Conservation (phyloP, 2,113 vertebrate species). For the Podarcis raffonei region DNA sequence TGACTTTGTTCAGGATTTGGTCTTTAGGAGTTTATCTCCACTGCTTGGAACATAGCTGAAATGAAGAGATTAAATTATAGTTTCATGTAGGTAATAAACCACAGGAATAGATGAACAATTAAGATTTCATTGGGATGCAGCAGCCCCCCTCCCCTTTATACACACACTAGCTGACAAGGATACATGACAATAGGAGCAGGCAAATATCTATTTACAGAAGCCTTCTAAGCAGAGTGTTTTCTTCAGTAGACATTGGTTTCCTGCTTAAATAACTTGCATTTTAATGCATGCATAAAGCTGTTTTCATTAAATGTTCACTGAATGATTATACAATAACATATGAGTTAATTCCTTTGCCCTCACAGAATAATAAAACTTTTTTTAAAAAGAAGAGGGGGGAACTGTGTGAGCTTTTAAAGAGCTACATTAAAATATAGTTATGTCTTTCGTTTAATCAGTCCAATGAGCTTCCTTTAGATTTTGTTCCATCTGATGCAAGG, state of each 20-base stretch:
- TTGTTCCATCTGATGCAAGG: background rate
- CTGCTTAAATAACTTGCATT: constrained; percentile 25
- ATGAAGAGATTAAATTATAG: background rate
- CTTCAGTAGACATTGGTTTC: background rate
- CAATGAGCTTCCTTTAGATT: constrained; percentile 16
- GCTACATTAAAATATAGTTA: constrained; percentile 3
- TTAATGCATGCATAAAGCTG: constrained; percentile 55
- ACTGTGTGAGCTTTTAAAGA: constrained; percentile 20
- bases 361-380: constrained; percentile 27
- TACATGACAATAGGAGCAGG: background rate
- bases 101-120: background rate
- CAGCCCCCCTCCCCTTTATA: too few relatives aligned
- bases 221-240: constrained; percentile 10
- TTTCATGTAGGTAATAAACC: constrained; percentile 20
- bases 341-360: background rate
- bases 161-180: background rate
- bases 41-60: background rate
- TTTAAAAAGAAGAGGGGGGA: constrained; percentile 23
- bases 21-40: background rate
- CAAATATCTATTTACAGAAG: background rate
- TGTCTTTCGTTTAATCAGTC: constrained; percentile 20
- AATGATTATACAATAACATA: constrained; percentile 36
- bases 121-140: background rate
- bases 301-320: constrained; percentile 3
- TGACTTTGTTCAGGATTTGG: background rate